Evolutionary conservation across 2,797 vertebrate species (phyloP).

Genomic region (Paratrypauchen microcephalus): DNA sequence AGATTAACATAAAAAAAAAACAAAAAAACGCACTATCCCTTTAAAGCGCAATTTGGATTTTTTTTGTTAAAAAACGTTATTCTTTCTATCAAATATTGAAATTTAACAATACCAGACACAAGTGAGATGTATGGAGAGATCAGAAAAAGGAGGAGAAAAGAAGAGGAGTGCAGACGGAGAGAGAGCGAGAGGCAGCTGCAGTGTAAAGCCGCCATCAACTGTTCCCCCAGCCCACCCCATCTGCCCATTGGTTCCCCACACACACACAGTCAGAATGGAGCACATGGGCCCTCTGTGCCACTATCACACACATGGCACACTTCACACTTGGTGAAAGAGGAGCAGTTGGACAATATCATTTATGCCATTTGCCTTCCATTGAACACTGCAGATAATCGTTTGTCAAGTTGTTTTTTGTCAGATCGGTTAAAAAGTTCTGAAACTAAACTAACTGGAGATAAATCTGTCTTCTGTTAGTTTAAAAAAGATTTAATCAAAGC

Average conservation of each 20-base stretch:
- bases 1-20: no score
- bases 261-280: constrained; percentile 49
- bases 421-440: constrained; percentile 1
- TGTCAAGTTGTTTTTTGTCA: background rate
- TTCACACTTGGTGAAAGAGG: constrained; percentile 41
- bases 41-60: no score
- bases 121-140: constrained; percentile 1
- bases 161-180: constrained; percentile 51
- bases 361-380: constrained; percentile 12
- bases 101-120: constrained; percentile 26
- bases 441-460: background rate
- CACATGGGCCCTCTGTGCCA: constrained; percentile 59
- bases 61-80: no score
- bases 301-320: constrained; percentile 56
- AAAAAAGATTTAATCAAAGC: background rate
- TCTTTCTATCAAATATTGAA: no score
- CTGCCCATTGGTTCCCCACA: constrained; percentile 63
- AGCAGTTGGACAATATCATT: constrained; percentile 8
- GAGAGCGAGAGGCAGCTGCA: constrained; percentile 72
- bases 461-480: background rate
- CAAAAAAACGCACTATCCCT: no score
- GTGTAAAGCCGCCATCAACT: constrained; percentile 73
- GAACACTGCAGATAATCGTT: background rate
- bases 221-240: constrained; percentile 70
- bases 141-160: constrained; percentile 51